phyloP scores from a whole-genome alignment of 2,797 vertebrate genomes.

The Lates japonicus region DNA sequence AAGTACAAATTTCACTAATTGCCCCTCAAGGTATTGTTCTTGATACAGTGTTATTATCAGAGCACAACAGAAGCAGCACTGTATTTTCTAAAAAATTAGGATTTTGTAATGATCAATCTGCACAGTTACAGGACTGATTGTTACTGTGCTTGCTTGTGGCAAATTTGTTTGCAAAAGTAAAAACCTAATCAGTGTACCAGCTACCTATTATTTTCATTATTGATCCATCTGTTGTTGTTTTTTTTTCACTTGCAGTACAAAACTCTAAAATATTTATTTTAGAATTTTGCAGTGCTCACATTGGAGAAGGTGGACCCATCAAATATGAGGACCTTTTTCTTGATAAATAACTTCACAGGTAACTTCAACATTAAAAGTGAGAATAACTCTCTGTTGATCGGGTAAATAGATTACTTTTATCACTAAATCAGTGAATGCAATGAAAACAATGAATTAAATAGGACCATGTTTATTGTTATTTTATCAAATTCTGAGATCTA shows the following conservation, averaged over 20 bases:
- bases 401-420: not conserved
- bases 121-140: not conserved
- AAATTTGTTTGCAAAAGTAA: not conserved
- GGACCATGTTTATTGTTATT: not conserved
- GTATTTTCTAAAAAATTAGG: not conserved
- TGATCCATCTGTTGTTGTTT: not conserved
- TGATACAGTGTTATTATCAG: not conserved
- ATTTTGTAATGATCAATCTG: not conserved
- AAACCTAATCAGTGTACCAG: not conserved
- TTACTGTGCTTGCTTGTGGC: not conserved
- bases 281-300: not conserved
- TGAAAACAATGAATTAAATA: not conserved
- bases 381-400: not conserved
- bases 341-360: not conserved
- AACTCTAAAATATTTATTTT: not conserved
- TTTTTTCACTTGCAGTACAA: not conserved
- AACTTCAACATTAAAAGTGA: not conserved
- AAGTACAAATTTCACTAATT: constrained; percentile 18
- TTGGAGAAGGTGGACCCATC: not conserved
- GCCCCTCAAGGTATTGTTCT: not conserved
- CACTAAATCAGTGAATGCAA: not conserved
- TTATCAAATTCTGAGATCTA: constrained; percentile 10
- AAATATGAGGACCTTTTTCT: not conserved
- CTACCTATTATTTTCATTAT: not conserved
- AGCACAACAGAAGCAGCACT: not conserved